These are phyloP conservation scores for Troides oblongomaculatus DNA, from an alignment of 2,888 invertebrate genomes.

Conservation along the genomic window DNA sequence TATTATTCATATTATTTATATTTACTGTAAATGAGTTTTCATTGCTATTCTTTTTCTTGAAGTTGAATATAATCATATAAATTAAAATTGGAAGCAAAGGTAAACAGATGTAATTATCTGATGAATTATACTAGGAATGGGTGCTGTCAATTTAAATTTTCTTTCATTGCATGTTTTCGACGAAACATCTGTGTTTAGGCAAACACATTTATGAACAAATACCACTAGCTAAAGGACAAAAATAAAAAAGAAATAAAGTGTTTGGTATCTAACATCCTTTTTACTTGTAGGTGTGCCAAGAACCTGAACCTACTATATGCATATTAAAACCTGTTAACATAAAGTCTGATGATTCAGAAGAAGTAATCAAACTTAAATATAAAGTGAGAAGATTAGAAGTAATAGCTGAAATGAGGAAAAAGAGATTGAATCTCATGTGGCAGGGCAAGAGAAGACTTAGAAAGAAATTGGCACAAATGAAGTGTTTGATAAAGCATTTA, in stretches of 20 bases:
- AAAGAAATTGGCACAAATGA: constrained; percentile 55
- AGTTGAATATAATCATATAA: no score
- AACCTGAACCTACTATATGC: constrained; percentile 53
- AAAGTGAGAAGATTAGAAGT: constrained; percentile 57
- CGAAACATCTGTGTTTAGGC: no score
- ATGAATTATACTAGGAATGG: no score
- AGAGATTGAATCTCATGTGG: constrained; percentile 55
- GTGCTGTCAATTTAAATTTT: no score
- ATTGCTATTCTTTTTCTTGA: no score
- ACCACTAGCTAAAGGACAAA: no score
- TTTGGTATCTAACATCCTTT: background rate
- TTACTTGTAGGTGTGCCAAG: constrained; percentile 55
- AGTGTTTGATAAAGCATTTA: constrained; percentile 54
- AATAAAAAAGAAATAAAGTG: background rate
- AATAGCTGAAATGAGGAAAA: constrained; percentile 56
- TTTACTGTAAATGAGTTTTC: no score
- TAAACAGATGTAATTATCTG: no score
- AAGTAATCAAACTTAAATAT: constrained; percentile 57
- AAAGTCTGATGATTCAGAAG: constrained; percentile 51
- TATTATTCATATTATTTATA: no score
- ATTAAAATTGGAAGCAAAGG: no score
- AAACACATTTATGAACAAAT: no score
- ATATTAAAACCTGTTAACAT: constrained; percentile 46
- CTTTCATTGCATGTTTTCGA: no score
- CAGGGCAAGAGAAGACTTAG: constrained; percentile 49